Base-by-base conservation (phyloP, 2,797 vertebrate genomes). In the Notolabrus celidotus region DNA sequence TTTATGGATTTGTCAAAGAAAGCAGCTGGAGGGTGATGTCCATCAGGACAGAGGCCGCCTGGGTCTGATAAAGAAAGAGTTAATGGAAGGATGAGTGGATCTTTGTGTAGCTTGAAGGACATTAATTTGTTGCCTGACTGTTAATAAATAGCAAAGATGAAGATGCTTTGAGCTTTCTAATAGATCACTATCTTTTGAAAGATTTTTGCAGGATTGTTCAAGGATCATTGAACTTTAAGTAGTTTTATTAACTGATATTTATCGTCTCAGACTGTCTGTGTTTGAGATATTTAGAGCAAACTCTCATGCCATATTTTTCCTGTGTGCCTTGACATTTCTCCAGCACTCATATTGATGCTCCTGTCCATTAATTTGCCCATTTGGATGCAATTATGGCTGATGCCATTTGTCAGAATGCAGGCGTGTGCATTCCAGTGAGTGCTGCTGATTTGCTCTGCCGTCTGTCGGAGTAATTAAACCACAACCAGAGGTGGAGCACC, bases 381-480 rank as follows among this genome's bases (percentile, higher is more conserved):
- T 88, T 84, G 65, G 74, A 88, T 65, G 76, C 83, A 84, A 88
- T 92, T 89, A 90, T 8, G 12, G 22, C 17, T 71, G 72, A 73
- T 74, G 74, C 43, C 71, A 64, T 84, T 87, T 67, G 80, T 89
- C 87, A 84, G 75, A 59, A 82, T 52, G 74, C 83, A 16, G 75
- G 22, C 55, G 22, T 62, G 63, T 45, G 59, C 78, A 22, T 86
- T 85, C 86, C 43, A 39, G 61, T 2, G 54, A 29, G 54, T 4
- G 20, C 39, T 11, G 46, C 64, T 73, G 86, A 87, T 89, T 87
- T 83, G 79, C 74, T n/a, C 72, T 0, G 38, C 82, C 55, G 78
- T 82, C 82, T 52, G 57, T 89, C 74, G n/a, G 72, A 64, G 79
- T 88, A 89, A 92, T 91, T 90, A 86, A 90, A 90, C 74, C 63